Percentiles rank a stretch among this genome's conserved stretches.
These are phyloP conservation scores for Sympetrum striolatum DNA, from an alignment of 2,888 invertebrate species.

Conservation along the genomic window DNA sequence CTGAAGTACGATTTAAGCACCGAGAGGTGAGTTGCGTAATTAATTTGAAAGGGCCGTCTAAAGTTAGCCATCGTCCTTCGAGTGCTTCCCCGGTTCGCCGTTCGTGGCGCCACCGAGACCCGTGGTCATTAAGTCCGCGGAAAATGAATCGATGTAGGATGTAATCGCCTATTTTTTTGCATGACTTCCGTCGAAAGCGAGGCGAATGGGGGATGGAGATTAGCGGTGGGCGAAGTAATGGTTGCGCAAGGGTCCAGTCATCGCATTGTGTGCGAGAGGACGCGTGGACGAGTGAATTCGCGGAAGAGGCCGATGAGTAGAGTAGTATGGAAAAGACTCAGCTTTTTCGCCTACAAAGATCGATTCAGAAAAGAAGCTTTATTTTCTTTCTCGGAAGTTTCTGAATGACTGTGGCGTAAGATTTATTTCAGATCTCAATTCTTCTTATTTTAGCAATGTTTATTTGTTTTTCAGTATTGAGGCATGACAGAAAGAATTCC, in stretches of 20 bases:
- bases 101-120: not conserved
- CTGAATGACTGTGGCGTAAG: not conserved
- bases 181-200: not conserved
- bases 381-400: not conserved
- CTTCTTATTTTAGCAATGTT: not conserved
- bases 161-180: not conserved
- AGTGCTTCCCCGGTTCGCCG: not conserved
- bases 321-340: too few species aligned
- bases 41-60: not conserved
- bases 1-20: too few species aligned
- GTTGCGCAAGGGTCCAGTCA: not conserved
- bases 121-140: constrained; percentile 19
- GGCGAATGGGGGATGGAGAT: not conserved
- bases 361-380: not conserved
- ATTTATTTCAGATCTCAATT: too few species aligned
- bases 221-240: not conserved
- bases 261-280: not conserved
- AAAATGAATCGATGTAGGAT: constrained; percentile 23
- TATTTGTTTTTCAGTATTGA: not conserved
- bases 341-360: too few species aligned
- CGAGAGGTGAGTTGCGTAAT: not conserved
- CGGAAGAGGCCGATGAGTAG: not conserved
- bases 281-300: constrained; percentile 1
- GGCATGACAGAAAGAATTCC: too few species aligned
- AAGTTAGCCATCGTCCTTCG: not conserved